Conservation (phyloP, 2,888 invertebrate species). For the Asteroscopus sphinx region DNA sequence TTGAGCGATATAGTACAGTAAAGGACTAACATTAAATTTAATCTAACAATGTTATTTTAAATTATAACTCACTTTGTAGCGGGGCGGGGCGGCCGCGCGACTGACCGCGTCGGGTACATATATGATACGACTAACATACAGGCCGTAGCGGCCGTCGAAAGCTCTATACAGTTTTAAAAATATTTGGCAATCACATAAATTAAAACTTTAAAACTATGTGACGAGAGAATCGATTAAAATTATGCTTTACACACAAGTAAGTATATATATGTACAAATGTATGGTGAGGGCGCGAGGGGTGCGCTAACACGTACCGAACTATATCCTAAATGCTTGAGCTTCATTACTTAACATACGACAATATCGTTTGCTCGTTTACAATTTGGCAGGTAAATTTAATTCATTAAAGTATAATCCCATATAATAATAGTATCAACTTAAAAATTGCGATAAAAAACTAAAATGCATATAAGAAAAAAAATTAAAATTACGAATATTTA, state of each 20-base stretch:
- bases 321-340: constrained; percentile 88
- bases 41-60: constrained; percentile 90
- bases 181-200: constrained; percentile 90
- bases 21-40: constrained; percentile 90
- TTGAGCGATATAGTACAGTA: constrained; percentile 90
- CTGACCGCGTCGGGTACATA: constrained; percentile 61
- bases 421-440: constrained; percentile 81
- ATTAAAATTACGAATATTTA: constrained; percentile 89
- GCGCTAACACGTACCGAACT: constrained; percentile 64
- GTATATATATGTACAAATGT: constrained; percentile 81
- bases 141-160: constrained; percentile 73
- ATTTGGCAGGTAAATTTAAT: constrained; percentile 88
- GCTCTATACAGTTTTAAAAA: constrained; percentile 86
- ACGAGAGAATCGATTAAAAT: constrained; percentile 89
- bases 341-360: constrained; percentile 82
- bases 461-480: constrained; percentile 86
- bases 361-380: constrained; percentile 84
- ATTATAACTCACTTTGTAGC: constrained; percentile 87
- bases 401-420: constrained; percentile 85
- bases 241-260: constrained; percentile 89
- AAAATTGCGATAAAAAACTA: constrained; percentile 87
- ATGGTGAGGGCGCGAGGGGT: constrained; percentile 77
- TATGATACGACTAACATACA: constrained; percentile 73
- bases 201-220: constrained; percentile 89
- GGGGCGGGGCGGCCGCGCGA: constrained; percentile 74